Evolutionary conservation across 1,140 invertebrate genomes (phyloP), one percentile per base, ranked within the genome.

Genomic region (Brachystomella parvula): DNA sequence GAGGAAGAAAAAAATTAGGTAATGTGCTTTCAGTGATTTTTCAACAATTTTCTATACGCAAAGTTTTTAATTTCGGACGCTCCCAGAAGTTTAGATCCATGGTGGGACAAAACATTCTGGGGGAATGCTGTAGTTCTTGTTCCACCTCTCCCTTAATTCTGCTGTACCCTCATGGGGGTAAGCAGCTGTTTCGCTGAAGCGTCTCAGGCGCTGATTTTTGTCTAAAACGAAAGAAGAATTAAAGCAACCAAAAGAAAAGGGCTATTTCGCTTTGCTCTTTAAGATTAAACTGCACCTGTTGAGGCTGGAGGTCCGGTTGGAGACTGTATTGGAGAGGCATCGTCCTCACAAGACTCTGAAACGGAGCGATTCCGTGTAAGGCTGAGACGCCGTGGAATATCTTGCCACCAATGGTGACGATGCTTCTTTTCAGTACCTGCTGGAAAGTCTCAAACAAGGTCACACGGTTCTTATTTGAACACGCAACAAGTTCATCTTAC

Each of bases 41-140:
- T 53, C 24, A 15, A 15, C 24, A 15, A 3, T 26, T 53, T 24
- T 53, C 49, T 15, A 24, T 53, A 15, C 15, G 12, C 24, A 6
- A 6, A 24, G 24, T 26, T 53, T 24, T 53, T 24, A 6, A 17
- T 9, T 53, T 53, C 49, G 12, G 15, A 12, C 39, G 9, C 39
- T n/a, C n/a, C 9, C 39, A 44, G 9, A 17, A 6, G 49, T 53
- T 31, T 32, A 59, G 30, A 59, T 32, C 57, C 57, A 59, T 30
- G 57, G 57, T 32, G 57, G 57, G 57, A 59, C 57, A 24, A 59
- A 59, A 29, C 57, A 59, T 31, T 59, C 57, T 31, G 57, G 57
- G 2, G 57, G 57, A 59, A 59, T 59, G 30, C 30, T 59, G 30
- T 59, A 59, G 24, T 59, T 59, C 30, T 29, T 29, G 30, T 59